Evolutionary conservation across 2,113 vertebrate species (phyloP), one percentile per base, ranked within the genome.

Genomic region (Tor tambroides): DNA sequence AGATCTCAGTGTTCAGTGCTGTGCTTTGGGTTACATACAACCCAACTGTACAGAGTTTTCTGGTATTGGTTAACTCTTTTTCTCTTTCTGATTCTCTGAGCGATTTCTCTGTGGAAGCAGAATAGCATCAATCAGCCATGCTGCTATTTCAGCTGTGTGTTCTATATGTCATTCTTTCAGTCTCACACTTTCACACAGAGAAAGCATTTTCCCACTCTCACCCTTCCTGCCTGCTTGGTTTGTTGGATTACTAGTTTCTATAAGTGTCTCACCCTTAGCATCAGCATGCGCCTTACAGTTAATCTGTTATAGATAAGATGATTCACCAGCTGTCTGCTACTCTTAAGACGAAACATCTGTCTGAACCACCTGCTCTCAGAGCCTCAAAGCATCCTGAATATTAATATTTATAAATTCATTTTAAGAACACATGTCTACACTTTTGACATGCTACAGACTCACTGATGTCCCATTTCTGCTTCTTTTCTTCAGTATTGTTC

Each of bases 191-290:
- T 75, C 11, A 1, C 38, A 75, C 10, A 4, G 75, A 78, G 46
- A 78, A 78, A 28, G 32, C n/a, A 63, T 32, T 69, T 86, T 78
- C 11, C 5, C 81, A 54, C 38, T 28, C 46, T 86, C 23, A 8
- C 26, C 9, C 28, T 23, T 86, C 28, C 69, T 85, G n/a, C 21
- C 76, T 79, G 49, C 61, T 49, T 71, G 81, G 28, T 30, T 30
- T 35, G 35, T 35, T 35, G 35, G 35, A 35, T 5, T 35, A 35
- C 35, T 35, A 35, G 35, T 35, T 35, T 35, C 4, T 5, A 35
- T 35, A 35, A 28, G 78, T 51, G 11, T 69, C 59, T 86, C 56
- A 86, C 69, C 15, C n/a, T 88, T 38, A 80, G 86, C 61, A 43
- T 46, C 11, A 14, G 23, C 15, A 43, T 61, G 32, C 2, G 12